Conservation (phyloP, 2,113 vertebrate species). For the Choloepus hoffmanni region DNA sequence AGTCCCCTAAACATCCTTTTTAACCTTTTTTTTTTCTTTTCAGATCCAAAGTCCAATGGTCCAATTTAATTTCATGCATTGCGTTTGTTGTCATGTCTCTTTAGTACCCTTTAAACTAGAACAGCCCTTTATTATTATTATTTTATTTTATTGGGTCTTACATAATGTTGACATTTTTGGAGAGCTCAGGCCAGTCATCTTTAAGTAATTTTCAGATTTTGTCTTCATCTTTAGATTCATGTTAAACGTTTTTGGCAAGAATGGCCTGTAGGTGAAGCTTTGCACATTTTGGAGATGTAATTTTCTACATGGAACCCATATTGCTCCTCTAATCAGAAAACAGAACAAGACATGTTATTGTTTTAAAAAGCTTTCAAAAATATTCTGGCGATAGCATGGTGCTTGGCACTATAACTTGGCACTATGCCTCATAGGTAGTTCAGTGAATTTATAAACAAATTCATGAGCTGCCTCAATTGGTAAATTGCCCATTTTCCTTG, state of each 20-base stretch:
- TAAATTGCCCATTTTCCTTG: constrained; percentile 33
- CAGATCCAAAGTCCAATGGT: neutral
- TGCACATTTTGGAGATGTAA: neutral
- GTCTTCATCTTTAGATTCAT: neutral
- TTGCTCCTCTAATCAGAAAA: neutral
- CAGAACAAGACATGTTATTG: neutral
- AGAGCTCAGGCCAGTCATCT: neutral
- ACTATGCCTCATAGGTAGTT: neutral
- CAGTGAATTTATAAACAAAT: neutral
- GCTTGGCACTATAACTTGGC: neutral
- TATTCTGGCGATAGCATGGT: neutral
- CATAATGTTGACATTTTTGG: neutral
- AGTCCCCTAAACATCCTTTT: neutral
- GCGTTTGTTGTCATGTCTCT: neutral
- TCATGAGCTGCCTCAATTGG: neutral
- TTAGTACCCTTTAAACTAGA: neutral
- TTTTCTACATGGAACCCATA: neutral
- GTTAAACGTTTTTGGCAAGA: constrained; percentile 20
- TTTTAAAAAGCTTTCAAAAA: neutral
- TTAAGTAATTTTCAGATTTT: constrained; percentile 21
- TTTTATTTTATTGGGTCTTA: neutral
- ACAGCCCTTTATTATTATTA: neutral
- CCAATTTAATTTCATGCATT: neutral
- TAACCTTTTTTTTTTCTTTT: neutral
- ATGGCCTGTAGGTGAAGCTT: neutral